phyloP scores from a whole-genome alignment of 2,888 invertebrate genomes.

The Sisyra nigra region DNA sequence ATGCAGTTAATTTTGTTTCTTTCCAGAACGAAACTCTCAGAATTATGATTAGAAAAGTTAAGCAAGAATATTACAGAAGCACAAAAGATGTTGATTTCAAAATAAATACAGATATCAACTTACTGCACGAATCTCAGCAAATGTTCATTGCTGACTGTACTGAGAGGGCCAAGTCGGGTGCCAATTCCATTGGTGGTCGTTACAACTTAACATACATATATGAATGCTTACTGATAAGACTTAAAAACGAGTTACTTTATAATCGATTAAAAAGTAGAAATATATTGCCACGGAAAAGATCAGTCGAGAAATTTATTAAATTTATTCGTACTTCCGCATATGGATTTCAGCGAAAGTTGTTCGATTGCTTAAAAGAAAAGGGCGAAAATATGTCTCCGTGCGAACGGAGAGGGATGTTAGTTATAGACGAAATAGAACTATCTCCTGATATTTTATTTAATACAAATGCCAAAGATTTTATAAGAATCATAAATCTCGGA shows the following conservation, averaged over 20 bases:
- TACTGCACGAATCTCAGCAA: too few relatives aligned
- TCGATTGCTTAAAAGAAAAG: constrained; percentile 12
- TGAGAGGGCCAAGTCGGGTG: too few relatives aligned
- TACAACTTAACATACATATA: background rate
- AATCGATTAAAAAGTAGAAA: constrained; percentile 10
- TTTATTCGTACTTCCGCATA: constrained; percentile 11
- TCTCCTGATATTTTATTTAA: constrained; percentile 13
- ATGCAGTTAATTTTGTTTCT: too few relatives aligned
- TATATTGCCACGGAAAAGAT: constrained; percentile 11
- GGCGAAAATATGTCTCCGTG: constrained; percentile 8
- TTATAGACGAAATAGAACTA: constrained; percentile 16
- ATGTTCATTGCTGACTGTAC: too few relatives aligned
- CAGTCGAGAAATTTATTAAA: constrained; percentile 11
- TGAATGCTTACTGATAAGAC: constrained; percentile 1
- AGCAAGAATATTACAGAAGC: too few relatives aligned
- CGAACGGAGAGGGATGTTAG: constrained; percentile 12
- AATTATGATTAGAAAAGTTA: too few relatives aligned
- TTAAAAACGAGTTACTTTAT: constrained; percentile 11
- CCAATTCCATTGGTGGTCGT: background rate
- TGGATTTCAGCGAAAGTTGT: constrained; percentile 12
- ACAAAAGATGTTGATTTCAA: too few relatives aligned
- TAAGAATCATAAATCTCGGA: constrained; percentile 15
- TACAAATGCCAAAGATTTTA: constrained; percentile 10
- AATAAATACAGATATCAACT: too few relatives aligned
- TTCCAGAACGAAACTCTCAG: too few relatives aligned